Evolutionary conservation across 2,797 vertebrate genomes (phyloP).

Genomic region (Scomberomorus guttatus): DNA sequence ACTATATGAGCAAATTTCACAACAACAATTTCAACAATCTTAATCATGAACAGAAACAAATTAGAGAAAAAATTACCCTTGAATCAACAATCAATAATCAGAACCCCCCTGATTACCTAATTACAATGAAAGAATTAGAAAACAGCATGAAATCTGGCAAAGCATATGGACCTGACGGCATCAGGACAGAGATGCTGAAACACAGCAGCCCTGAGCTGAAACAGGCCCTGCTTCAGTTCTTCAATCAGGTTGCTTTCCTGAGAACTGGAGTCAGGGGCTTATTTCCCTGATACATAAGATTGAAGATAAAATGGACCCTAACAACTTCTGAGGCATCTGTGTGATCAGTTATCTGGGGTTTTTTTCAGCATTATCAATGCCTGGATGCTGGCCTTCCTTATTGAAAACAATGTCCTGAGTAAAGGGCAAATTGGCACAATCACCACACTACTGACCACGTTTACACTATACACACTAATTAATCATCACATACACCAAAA

Average conservation of each 20-base stretch:
- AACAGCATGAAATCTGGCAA: not conserved
- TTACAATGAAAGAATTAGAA: not conserved
- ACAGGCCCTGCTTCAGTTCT: no score
- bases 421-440: not conserved
- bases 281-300: no score
- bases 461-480: not conserved
- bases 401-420: not conserved
- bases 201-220: no score
- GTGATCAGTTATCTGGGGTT: not conserved
- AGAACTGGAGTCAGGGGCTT: no score
- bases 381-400: slow-evolving; percentile 1
- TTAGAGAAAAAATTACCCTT: no score
- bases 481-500: not conserved
- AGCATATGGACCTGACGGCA: not conserved
- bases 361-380: not conserved
- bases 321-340: not conserved
- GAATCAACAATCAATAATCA: no score
- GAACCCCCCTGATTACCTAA: not conserved
- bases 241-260: no score
- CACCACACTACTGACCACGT: not conserved
- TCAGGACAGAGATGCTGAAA: not conserved
- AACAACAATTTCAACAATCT: no score
- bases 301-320: no score
- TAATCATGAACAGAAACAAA: no score
- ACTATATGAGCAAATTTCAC: no score